A percentile compares a stretch with the other conserved stretches of the same genome.
phyloP scores from a whole-genome alignment of 2,888 invertebrate species.

The Conomelus anceps region DNA sequence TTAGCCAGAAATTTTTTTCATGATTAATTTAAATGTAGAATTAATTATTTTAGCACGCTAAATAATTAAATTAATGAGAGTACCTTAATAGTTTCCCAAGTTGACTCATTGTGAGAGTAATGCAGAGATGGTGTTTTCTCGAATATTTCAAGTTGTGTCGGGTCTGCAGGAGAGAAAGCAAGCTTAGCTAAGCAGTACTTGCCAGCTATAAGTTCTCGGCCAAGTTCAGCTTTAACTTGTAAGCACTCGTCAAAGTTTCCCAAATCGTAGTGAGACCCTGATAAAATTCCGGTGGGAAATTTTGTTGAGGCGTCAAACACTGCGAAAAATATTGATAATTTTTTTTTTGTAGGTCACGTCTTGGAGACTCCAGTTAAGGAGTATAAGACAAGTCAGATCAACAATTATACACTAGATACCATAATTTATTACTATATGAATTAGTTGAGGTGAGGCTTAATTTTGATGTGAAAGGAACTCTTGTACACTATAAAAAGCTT shows the following conservation, averaged over 20 bases:
- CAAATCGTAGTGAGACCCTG: conserved; percentile 21
- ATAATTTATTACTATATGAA: too few species aligned
- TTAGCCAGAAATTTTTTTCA: too few species aligned
- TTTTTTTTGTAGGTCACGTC: too few species aligned
- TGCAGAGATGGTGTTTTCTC: not conserved
- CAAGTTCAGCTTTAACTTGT: conserved; percentile 29
- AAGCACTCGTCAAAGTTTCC: conserved; percentile 27
- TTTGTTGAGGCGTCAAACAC: conserved; percentile 27
- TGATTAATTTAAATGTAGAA: too few species aligned
- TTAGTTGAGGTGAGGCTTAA: too few species aligned
- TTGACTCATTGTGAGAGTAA: not conserved
- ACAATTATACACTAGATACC: too few species aligned
- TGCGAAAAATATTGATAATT: too few species aligned
- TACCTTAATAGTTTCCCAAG: conserved; percentile 21
- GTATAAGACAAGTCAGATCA: too few species aligned
- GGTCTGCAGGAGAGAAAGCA: conserved; percentile 28
- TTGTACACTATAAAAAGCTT: too few species aligned
- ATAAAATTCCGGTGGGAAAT: conserved; percentile 22
- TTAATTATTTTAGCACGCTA: too few species aligned
- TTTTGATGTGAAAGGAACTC: too few species aligned
- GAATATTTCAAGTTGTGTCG: not conserved
- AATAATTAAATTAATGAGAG: not conserved
- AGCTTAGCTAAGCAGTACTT: conserved; percentile 21
- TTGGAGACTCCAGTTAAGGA: too few species aligned
- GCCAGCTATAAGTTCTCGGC: conserved; percentile 20